These are phyloP conservation scores for Polyergus mexicanus DNA, from an alignment of 1,140 invertebrate genomes.

Conservation along the genomic window DNA sequence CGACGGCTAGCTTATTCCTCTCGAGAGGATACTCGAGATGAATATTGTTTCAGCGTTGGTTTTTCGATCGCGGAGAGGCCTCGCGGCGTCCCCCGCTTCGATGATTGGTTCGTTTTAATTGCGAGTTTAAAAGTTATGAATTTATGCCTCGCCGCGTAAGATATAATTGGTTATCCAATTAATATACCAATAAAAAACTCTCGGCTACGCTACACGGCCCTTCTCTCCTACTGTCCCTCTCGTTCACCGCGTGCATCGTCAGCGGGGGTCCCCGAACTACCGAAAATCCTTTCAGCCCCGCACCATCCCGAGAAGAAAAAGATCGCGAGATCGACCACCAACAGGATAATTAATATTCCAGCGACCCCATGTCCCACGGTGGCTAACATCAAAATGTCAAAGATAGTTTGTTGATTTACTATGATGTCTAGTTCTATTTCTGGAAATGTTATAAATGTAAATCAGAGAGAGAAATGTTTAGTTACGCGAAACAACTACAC, in stretches of 20 bases:
- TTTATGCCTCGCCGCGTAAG: slow-evolving; percentile 80
- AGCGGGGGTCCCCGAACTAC: slow-evolving; percentile 75
- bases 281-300: slow-evolving; percentile 58
- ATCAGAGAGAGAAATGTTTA: neutral
- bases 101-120: slow-evolving; percentile 80
- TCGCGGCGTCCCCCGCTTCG: slow-evolving; percentile 59
- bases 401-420: neutral
- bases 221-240: neutral
- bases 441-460: neutral
- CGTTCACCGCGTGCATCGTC: slow-evolving; percentile 62
- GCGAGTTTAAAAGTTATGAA: slow-evolving; percentile 79
- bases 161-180: slow-evolving; percentile 84
- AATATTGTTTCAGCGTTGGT: slow-evolving; percentile 13
- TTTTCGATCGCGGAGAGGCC: slow-evolving; percentile 28
- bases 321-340: slow-evolving; percentile 48
- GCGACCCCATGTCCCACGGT: slow-evolving; percentile 27
- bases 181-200: slow-evolving; percentile 80
- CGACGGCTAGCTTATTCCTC: slow-evolving; percentile 21
- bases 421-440: neutral
- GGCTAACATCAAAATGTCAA: slow-evolving; percentile 6
- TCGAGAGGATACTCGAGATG: slow-evolving; percentile 49
- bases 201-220: slow-evolving; percentile 22
- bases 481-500: neutral
- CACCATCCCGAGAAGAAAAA: slow-evolving; percentile 24
- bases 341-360: slow-evolving; percentile 77